A percentile compares a stretch with the other conserved stretches of the same genome.
Conservation (phyloP, 1,140 invertebrate genomes). For the Heliconius hermathena region DNA sequence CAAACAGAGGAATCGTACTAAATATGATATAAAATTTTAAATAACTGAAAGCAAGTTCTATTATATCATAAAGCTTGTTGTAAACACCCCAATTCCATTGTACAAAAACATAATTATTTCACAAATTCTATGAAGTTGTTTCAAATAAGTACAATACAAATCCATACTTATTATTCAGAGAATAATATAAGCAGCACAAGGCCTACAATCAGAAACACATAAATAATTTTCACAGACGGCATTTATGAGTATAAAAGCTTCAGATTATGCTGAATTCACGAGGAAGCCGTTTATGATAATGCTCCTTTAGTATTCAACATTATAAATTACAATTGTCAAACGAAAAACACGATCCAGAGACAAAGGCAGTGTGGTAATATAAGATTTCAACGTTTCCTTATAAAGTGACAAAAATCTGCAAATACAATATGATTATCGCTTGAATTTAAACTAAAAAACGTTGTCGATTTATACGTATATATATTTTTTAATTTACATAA, state of each 20-base stretch:
- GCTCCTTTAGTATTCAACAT: slow-evolving; percentile 41
- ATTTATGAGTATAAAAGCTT: slow-evolving; percentile 35
- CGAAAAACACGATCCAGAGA: slow-evolving; percentile 42
- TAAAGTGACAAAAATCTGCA: slow-evolving; percentile 31
- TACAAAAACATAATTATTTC: too few species aligned
- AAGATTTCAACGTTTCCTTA: slow-evolving; percentile 37
- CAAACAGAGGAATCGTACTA: too few species aligned
- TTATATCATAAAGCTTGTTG: too few species aligned
- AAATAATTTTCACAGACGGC: slow-evolving; percentile 23
- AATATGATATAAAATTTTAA: too few species aligned
- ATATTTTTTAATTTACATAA: background rate
- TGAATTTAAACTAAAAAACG: background rate
- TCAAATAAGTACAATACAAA: background rate
- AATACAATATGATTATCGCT: background rate
- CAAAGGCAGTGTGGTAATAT: slow-evolving; percentile 31
- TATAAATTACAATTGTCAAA: slow-evolving; percentile 54
- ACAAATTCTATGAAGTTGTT: too few species aligned
- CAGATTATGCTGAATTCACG: slow-evolving; percentile 44
- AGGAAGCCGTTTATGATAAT: slow-evolving; percentile 56
- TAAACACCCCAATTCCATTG: too few species aligned
- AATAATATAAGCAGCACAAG: background rate
- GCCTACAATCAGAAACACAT: slow-evolving; percentile 19
- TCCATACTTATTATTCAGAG: background rate
- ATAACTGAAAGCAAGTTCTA: too few species aligned
- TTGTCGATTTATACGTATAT: background rate